A percentile compares a stretch with the other conserved stretches of the same genome.
Conservation (phyloP, 2,113 vertebrate species). For the Emydura subglobosa region DNA sequence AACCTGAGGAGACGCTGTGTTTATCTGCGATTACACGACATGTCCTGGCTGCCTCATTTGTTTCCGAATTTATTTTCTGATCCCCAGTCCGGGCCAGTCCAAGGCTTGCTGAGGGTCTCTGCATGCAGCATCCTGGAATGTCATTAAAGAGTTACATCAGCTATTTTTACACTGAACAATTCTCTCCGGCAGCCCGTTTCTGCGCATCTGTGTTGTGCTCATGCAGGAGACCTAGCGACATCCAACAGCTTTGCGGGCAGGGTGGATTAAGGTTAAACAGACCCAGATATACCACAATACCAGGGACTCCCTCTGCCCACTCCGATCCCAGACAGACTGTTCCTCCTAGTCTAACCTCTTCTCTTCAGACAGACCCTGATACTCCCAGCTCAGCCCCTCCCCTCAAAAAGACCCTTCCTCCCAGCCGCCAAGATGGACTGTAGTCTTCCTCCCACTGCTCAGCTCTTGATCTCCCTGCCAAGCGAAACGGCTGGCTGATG, state of each 20-base stretch:
- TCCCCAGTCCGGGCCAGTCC: background rate
- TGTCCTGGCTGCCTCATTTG: constrained; percentile 14
- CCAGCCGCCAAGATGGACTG: background rate
- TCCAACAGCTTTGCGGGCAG: background rate
- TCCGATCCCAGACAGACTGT: fast-evolving
- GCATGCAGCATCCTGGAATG: background rate
- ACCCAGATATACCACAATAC: fast-evolving
- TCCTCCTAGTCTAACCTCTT: background rate
- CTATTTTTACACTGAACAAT: background rate
- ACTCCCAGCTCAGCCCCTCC: background rate
- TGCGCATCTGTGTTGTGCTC: background rate
- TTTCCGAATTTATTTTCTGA: constrained; percentile 47
- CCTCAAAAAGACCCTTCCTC: background rate
- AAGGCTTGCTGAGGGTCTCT: background rate
- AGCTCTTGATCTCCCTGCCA: constrained; percentile 24
- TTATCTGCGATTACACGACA: constrained; percentile 26
- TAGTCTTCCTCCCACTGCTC: constrained; percentile 24
- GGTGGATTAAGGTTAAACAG: background rate
- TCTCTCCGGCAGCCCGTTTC: background rate
- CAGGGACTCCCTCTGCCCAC: background rate
- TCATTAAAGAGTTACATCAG: background rate
- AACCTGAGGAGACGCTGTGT: constrained; percentile 62
- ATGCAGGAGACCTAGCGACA: background rate
- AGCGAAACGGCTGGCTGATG: constrained; percentile 28
- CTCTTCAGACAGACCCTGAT: background rate